Percentiles rank a stretch among this genome's conserved stretches.
phyloP scores from a whole-genome alignment of 1,140 invertebrate genomes.

The Trissolcus basalis region DNA sequence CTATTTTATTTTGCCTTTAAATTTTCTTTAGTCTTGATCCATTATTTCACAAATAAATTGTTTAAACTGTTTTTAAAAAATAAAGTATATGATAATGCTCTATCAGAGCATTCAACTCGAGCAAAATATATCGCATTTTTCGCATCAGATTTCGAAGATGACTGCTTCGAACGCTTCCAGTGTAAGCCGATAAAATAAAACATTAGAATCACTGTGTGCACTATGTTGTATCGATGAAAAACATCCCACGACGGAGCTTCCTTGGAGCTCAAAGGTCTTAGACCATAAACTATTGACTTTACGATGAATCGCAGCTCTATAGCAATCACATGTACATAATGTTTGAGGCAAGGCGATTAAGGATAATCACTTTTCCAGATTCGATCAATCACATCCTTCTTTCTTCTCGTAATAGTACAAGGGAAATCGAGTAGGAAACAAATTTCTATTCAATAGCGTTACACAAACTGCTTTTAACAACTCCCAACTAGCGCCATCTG shows the following conservation, averaged over 20 bases:
- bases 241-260: background rate
- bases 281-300: background rate
- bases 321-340: background rate
- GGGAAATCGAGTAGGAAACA: too few relatives aligned
- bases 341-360: background rate
- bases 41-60: background rate
- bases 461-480: too few relatives aligned
- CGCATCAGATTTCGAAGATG: background rate
- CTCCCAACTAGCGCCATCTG: too few relatives aligned
- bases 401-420: too few relatives aligned
- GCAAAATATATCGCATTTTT: background rate
- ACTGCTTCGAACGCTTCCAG: background rate
- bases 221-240: conserved; percentile 1
- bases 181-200: conserved; percentile 4
- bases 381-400: too few relatives aligned
- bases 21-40: background rate
- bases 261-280: background rate
- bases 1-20: background rate
- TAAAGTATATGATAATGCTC: background rate
- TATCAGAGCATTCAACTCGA: background rate
- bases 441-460: too few relatives aligned
- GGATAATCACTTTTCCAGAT: too few relatives aligned
- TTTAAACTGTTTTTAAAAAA: background rate
- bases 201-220: background rate
- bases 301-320: background rate